phyloP scores from a whole-genome alignment of 2,888 invertebrate species.

The Leptarthrus brevirostris region DNA sequence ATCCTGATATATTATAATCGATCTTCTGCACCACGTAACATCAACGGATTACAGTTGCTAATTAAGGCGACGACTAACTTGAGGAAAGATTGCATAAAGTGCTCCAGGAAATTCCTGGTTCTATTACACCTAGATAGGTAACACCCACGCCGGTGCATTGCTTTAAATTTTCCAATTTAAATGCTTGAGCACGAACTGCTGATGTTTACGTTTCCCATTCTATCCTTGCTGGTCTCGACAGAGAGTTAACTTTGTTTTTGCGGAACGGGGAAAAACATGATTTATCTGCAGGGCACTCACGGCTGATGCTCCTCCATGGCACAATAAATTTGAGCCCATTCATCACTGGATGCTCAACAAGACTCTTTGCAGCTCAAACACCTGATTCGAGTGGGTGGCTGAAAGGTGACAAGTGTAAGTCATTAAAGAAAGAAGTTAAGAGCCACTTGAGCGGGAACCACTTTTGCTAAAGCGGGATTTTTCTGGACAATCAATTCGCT shows the following conservation, averaged over 20 bases:
- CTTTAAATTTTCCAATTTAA: constrained; percentile 53
- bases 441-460: constrained; percentile 6
- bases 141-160: constrained; percentile 49
- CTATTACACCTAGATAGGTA: constrained; percentile 40
- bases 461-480: not conserved
- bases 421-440: constrained; percentile 18
- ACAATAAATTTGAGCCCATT: constrained; percentile 43
- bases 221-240: constrained; percentile 1
- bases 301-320: constrained; percentile 8
- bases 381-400: constrained; percentile 22
- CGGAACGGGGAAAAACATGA: constrained; percentile 35
- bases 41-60: not conserved
- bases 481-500: too few relatives aligned
- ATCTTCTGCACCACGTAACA: not conserved
- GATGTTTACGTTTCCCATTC: constrained; percentile 48
- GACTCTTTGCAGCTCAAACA: not conserved
- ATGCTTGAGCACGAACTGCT: constrained; percentile 53
- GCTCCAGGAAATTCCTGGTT: constrained; percentile 33
- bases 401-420: constrained; percentile 27
- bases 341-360: constrained; percentile 37
- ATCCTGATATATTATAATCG: not conserved
- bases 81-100: constrained; percentile 32
- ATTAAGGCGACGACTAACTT: constrained; percentile 25
- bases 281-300: constrained; percentile 25
- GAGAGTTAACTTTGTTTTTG: not conserved